A percentile compares a stretch with the other conserved stretches of the same genome.
These are phyloP conservation scores for Talpa occidentalis DNA, from an alignment of 2,113 vertebrate species.

Conservation along the genomic window DNA sequence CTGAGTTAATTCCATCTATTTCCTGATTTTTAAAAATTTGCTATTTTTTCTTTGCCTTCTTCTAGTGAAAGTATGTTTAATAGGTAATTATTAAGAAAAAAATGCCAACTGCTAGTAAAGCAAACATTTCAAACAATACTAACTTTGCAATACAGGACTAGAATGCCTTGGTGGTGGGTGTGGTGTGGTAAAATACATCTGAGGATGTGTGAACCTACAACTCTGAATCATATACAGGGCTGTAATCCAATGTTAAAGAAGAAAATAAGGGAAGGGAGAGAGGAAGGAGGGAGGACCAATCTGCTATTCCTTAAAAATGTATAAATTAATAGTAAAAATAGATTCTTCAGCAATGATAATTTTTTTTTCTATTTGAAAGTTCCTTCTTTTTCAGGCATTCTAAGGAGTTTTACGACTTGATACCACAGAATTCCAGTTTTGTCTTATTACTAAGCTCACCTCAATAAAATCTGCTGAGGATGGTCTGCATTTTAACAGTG, in stretches of 20 bases:
- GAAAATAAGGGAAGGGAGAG: no score
- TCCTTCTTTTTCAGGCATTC: neutral
- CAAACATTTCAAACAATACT: neutral
- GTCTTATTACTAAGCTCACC: neutral
- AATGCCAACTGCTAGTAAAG: neutral
- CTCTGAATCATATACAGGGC: no score
- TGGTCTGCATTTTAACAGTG: neutral
- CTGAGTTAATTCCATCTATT: neutral
- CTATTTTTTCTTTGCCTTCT: neutral
- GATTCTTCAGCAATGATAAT: neutral
- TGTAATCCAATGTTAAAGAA: no score
- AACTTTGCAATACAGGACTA: neutral
- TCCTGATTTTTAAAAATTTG: neutral
- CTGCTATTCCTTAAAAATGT: no score
- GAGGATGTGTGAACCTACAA: no score
- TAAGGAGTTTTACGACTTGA: conserved; percentile 5
- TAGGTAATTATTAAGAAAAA: conserved; percentile 16
- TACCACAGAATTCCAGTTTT: neutral
- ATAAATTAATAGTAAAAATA: neutral
- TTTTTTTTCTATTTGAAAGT: neutral
- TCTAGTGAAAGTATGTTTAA: conserved; percentile 42
- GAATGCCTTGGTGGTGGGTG: no score
- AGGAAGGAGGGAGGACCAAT: no score
- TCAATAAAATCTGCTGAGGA: conserved; percentile 57
- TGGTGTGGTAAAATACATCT: no score